Evolutionary conservation across 2,888 invertebrate genomes (phyloP), one percentile per base, ranked within the genome.

Genomic region (Sinopyrophorus schimmeli): DNA sequence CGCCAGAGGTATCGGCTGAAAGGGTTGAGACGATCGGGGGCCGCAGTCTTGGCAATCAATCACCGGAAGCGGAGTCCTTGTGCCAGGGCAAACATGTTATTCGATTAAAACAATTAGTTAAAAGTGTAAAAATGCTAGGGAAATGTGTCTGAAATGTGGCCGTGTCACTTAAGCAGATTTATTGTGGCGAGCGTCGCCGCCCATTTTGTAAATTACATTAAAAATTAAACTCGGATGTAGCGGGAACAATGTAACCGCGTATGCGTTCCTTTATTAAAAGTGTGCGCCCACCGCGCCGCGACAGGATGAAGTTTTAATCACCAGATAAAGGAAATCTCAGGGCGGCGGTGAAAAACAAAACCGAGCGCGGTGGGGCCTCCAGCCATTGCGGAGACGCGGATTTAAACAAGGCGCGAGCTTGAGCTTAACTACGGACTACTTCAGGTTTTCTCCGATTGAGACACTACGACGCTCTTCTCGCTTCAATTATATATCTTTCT

Each of bases 241-340:
- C 59, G 54, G 59, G 60, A 66, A 67, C 64, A 65, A 68, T 65
- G 61, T 62, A 61, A 61, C 60, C 59, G 63, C 65, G 64, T 66
- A 63, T 65, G 67, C 68, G 65, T 65, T 68, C 64, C 63, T 69
- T 68, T 70, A 70, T 70, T 70, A 70, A 70, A 69, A 70, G 67
- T 70, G 67, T 66, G 67, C 66, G 63, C 66, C 66, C 66, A 59
- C 68, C 65, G 66, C 65, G 64, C 66, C 64, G 66, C 70, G 72
- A 72, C 72, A 72, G 70, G 71, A 73, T 71, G 72, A 74, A 73
- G 73, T 73, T 74, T 74, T 74, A 74, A 74, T 74, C 74, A 73
- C 70, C 66, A 72, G 70, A 71, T 71, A 71, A 72, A 71, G 70
- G 69, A 71, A 71, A 73, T 72, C 72, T 73, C 70, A 67, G 70